phyloP scores from a whole-genome alignment of 2,797 vertebrate species.

The Hirundo rustica region DNA sequence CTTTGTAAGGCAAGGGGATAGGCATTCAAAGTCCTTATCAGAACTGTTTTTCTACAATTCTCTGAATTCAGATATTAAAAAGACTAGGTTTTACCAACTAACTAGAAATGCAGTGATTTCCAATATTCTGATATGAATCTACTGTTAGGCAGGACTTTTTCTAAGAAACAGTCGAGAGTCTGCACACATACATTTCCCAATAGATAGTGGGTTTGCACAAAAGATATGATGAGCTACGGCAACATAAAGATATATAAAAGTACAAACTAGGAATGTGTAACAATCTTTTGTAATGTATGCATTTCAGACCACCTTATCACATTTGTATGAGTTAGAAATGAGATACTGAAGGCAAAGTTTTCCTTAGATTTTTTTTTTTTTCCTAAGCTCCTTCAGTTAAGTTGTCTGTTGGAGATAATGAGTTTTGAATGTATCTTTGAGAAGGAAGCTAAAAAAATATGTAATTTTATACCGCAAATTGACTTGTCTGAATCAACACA shows the following conservation, averaged over 20 bases:
- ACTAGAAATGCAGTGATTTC: not conserved
- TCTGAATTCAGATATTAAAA: slow-evolving; percentile 14
- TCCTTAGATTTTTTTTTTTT: not conserved
- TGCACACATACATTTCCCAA: not conserved
- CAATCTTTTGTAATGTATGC: not conserved
- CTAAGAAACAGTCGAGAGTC: not conserved
- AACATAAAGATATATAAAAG: not conserved
- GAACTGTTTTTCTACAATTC: not conserved
- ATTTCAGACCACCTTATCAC: not conserved
- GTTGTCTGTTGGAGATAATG: not conserved
- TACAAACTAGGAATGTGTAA: not conserved
- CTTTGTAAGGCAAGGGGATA: not conserved
- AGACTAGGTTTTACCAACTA: not conserved
- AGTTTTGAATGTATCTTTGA: not conserved
- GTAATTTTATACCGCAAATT: not conserved
- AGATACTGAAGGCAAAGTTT: not conserved
- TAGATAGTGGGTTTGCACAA: not conserved
- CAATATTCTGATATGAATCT: slow-evolving; percentile 19
- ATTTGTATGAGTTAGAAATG: not conserved
- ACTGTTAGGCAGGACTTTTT: not conserved
- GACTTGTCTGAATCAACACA: not conserved
- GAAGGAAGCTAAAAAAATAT: not conserved
- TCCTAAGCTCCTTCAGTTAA: not conserved
- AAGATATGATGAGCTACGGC: not conserved
- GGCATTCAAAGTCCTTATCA: not conserved